These are phyloP conservation scores for Micrasema longulum DNA, from an alignment of 1,140 invertebrate genomes.

Conservation along the genomic window DNA sequence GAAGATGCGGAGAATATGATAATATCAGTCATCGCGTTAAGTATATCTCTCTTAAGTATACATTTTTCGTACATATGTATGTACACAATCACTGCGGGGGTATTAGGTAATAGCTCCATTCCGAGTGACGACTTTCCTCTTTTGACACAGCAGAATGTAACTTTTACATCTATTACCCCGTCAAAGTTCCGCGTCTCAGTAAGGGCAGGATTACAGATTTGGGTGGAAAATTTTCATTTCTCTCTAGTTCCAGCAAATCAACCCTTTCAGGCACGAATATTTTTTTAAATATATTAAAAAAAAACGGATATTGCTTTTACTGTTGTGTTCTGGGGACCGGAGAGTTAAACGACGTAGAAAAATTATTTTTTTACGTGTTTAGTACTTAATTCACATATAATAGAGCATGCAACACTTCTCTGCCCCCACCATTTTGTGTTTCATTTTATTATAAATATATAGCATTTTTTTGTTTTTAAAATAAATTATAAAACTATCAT, in stretches of 20 bases:
- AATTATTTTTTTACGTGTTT: no score
- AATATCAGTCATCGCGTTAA: background rate
- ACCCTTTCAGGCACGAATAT: slow-evolving; percentile 11
- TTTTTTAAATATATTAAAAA: no score
- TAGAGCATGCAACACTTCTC: no score
- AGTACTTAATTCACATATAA: no score
- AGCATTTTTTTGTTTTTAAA: no score
- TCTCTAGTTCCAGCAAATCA: no score
- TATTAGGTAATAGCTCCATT: slow-evolving; percentile 15
- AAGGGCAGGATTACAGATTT: background rate
- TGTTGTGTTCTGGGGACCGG: no score
- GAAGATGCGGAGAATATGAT: background rate
- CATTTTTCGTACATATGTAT: background rate
- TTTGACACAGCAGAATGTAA: slow-evolving; percentile 21
- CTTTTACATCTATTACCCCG: slow-evolving; percentile 31
- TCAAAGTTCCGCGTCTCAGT: slow-evolving; percentile 28
- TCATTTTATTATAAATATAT: no score
- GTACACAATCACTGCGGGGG: slow-evolving; percentile 1
- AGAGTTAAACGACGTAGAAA: no score
- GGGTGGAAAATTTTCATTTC: slow-evolving; percentile 11
- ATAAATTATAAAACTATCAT: no score
- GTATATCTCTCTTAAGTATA: background rate
- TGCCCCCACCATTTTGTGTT: no score
- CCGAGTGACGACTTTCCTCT: slow-evolving; percentile 16
- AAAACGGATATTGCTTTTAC: no score